Evolutionary conservation across 2,113 vertebrate genomes (phyloP), one percentile per base, ranked within the genome.

Genomic region (Coptodon bakossiorum): DNA sequence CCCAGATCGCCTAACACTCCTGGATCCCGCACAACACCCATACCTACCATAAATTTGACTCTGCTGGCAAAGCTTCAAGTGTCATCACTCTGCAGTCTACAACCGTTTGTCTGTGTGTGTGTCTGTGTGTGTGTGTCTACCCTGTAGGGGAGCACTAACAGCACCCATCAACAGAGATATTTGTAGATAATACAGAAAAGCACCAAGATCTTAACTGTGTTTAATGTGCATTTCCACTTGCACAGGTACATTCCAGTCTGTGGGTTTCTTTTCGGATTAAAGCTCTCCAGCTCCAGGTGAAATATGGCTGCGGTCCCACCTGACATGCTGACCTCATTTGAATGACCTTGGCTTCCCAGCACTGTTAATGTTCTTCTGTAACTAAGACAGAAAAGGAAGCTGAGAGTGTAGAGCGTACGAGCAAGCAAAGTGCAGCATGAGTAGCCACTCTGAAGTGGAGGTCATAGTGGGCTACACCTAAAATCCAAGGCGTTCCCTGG

Each of bases 401-500:
- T 29, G 34, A 73, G 27, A 91, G 83, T 85, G 73, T 27, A 59
- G 54, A 56, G 73, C 22, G 8, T 50, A 76, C 24, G 19, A 89
- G 59, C n/a, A 54, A 38, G 79, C 86, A 66, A 71, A 85, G 40
- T 56, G 54, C 16, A 86, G 86, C 87, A 52, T 80, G 86, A 86
- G 87, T 13, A 68, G 85, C 84, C 86, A 52, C 78, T 81, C 22
- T 90, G 36, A 90, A 68, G 89, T 87, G 90, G 87, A 86, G 89
- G 88, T 95, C 92, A 90, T 85, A 82, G 85, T 84, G 87, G 93
- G 83, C 88, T 94, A 93, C 94, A 95, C 91, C 91, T 92, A 89
- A 90, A 94, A 94, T 82, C 82, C 84, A 83, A 94, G 93, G 93
- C 88, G 82, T 94, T 94, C 84, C 86, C 82, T 57, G 85, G 71